Base-by-base conservation (phyloP, 2,888 invertebrate genomes). In the Pachycephus smyrnensis region DNA sequence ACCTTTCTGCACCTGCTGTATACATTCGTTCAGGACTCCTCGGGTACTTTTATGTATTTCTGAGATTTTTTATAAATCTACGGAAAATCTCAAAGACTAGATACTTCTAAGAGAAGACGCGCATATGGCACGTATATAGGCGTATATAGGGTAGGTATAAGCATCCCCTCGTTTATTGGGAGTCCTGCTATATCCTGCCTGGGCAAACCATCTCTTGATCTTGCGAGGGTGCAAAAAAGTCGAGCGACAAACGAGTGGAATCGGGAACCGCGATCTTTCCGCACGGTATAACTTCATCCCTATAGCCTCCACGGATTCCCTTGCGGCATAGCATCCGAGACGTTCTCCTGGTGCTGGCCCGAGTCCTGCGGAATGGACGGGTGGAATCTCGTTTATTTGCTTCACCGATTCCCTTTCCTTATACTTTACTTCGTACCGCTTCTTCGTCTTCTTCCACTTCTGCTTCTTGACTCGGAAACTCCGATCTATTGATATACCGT, bases 181-280 rank as follows among this genome's bases (percentile, higher is more conserved):
- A 23, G 23, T 23, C 23, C 55, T 55, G 23, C 55, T 55, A 55
- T 55, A 55, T 55, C 23, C 9, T 23, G 55, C 55, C 55, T 55
- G 55, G 23, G 23, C 55, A 23, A 55, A 55, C 23, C 55, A 9
- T 55, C 2, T 71, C 71, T 15, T 33, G 71, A 71, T 71, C 31
- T 31, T 32, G 9, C 32, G 2, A 31, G 71, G 33, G 71, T 31
- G 71, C 71, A 71, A 71, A 71, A 55, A 71, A 31, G 71, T 12
- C 32, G 30, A 71, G 32, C 74, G 74, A 77, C 69, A 77, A 77
- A 75, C 77, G 74, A 74, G 69, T 73, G 37, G 74, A 77, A 75
- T 75, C 77, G 77, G 74, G 35, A 77, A 75, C 77, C 74, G 74
- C 69, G 77, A 77, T 77, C 77, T 74, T 33, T 73, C 74, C 74